Percentiles rank a stretch among this genome's conserved stretches.
These are phyloP conservation scores for Pterois miles DNA, from an alignment of 2,797 vertebrate species.

Conservation along the genomic window DNA sequence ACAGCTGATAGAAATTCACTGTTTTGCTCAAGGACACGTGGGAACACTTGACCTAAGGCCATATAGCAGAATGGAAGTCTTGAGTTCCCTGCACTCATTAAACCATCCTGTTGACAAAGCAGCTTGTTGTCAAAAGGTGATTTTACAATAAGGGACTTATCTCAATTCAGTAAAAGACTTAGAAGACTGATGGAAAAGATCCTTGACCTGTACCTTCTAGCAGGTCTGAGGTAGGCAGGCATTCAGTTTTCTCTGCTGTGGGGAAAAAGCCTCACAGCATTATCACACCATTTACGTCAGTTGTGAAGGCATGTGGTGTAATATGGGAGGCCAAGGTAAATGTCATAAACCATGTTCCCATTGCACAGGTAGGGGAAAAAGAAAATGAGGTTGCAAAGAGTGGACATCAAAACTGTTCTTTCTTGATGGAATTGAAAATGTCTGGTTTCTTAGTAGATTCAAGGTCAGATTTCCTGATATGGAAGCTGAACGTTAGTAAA, in stretches of 20 bases:
- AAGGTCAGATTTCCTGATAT: not conserved
- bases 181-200: not conserved
- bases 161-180: not conserved
- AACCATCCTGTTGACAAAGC: constrained; percentile 7
- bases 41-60: constrained; percentile 21
- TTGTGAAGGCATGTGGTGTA: not conserved
- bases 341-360: constrained; percentile 44
- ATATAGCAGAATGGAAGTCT: constrained; percentile 12
- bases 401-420: not conserved
- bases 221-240: not conserved
- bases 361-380: not conserved
- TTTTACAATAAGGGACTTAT: not conserved
- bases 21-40: constrained; percentile 18
- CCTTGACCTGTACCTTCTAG: not conserved
- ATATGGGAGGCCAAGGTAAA: constrained; percentile 38
- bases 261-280: not conserved
- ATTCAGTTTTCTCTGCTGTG: not conserved
- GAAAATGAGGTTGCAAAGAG: not conserved
- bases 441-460: constrained; percentile 13
- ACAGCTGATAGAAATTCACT: constrained; percentile 19
- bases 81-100: not conserved
- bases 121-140: not conserved
- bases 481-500: constrained; percentile 5
- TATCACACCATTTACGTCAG: not conserved
- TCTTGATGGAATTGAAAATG: constrained; percentile 5